Evolutionary conservation across 2,113 vertebrate genomes (phyloP).

Genomic region (Oenanthe oenanthe): DNA sequence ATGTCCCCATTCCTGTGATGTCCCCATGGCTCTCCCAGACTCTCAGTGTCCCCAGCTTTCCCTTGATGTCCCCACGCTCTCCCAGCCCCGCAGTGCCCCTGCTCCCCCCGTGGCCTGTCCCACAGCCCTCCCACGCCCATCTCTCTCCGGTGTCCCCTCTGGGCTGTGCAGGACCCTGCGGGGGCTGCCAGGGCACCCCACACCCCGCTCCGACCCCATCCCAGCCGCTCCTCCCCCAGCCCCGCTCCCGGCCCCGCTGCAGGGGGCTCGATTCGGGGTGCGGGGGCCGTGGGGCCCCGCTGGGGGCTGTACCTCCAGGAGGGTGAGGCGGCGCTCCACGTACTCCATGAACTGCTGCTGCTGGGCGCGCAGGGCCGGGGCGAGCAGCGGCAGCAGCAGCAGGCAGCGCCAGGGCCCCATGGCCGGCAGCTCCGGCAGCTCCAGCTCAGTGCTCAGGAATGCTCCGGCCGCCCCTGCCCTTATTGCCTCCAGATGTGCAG

Average conservation of each 20-base stretch:
- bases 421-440: background rate
- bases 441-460: constrained; percentile 82
- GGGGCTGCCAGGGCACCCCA: fast-evolving
- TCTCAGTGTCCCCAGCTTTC: too few relatives aligned
- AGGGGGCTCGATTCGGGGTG: fast-evolving
- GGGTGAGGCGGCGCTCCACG: constrained; percentile 76
- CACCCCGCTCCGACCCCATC: background rate
- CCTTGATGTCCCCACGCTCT: fast-evolving
- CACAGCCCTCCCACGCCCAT: fast-evolving
- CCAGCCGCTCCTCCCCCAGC: background rate
- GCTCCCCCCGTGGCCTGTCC: fast-evolving
- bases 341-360: constrained; percentile 82
- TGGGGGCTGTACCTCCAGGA: constrained; percentile 73
- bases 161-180: background rate
- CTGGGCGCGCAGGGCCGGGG: constrained; percentile 56
- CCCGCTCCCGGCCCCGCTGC: background rate
- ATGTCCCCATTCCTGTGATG: background rate
- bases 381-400: constrained; percentile 64
- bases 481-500: constrained; percentile 80
- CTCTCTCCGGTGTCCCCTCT: fast-evolving
- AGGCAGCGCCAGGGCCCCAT: constrained; percentile 62
- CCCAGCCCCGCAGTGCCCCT: fast-evolving
- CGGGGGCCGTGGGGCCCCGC: background rate
- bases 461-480: constrained; percentile 58
- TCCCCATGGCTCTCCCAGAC: too few relatives aligned